phyloP scores from a whole-genome alignment of 2,888 invertebrate genomes.

The Tridacna crocea region DNA sequence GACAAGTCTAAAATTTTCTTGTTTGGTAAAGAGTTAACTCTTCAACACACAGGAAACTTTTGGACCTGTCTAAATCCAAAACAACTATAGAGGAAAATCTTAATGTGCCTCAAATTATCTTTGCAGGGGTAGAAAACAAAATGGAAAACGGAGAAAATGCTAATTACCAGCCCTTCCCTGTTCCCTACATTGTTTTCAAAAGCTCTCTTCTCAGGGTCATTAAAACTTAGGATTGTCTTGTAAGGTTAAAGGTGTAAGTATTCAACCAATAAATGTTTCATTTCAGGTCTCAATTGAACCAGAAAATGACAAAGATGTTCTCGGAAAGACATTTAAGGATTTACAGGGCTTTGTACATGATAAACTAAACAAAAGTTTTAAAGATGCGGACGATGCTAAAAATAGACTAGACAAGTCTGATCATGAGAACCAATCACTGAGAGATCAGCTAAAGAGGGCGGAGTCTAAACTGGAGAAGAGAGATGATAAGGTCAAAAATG shows the following conservation, averaged over 20 bases:
- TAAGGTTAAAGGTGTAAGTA: background rate
- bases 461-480: conserved; percentile 69
- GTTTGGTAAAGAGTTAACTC: too few species aligned
- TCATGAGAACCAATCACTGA: conserved; percentile 73
- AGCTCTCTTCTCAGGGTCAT: background rate
- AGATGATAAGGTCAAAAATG: conserved; percentile 68
- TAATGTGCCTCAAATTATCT: background rate
- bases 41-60: too few species aligned
- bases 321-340: conserved; percentile 79
- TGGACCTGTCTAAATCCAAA: too few species aligned
- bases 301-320: conserved; percentile 72
- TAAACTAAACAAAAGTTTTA: conserved; percentile 73
- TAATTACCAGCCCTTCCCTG: background rate
- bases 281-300: conserved; percentile 74
- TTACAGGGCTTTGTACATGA: conserved; percentile 78
- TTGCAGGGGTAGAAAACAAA: background rate
- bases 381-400: conserved; percentile 73
- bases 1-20: too few species aligned
- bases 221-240: too few species aligned
- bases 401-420: conserved; percentile 72
- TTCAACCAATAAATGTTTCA: background rate
- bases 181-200: background rate
- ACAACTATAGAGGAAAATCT: too few species aligned
- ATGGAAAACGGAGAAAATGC: background rate
- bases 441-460: conserved; percentile 72